Evolutionary conservation across 1,140 invertebrate species (phyloP).

Genomic region (Neotoxoptera formosana): DNA sequence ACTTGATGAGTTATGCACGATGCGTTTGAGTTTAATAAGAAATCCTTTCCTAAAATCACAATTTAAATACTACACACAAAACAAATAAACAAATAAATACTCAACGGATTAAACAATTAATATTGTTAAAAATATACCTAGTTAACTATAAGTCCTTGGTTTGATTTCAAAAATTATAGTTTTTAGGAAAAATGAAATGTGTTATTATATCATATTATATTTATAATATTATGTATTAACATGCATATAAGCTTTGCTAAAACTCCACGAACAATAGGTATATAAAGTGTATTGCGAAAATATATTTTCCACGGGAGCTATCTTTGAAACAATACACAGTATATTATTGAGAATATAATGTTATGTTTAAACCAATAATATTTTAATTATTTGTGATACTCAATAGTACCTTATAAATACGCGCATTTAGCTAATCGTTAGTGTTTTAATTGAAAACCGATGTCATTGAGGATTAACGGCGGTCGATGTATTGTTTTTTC

Average conservation of each 20-base stretch:
- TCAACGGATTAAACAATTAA: neutral
- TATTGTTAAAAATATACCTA: too few species aligned
- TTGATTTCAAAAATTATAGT: neutral
- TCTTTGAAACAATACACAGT: neutral
- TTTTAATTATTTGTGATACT: neutral
- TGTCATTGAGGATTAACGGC: neutral
- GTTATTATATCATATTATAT: neutral
- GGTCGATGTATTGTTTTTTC: neutral
- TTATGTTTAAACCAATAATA: neutral
- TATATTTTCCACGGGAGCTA: neutral
- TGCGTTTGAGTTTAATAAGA: neutral
- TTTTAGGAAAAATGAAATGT: neutral
- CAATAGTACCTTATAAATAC: neutral
- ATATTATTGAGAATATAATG: too few species aligned
- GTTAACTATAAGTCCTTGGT: neutral
- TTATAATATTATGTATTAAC: neutral
- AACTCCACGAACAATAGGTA: neutral
- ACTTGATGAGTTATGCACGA: neutral
- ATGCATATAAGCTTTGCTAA: neutral
- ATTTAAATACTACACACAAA: neutral
- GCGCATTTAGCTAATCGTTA: neutral
- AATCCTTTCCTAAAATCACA: neutral
- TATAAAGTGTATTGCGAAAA: neutral
- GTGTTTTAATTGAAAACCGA: neutral
- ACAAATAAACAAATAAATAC: too few species aligned